These are phyloP conservation scores for Prinia subflava DNA, from an alignment of 2,113 vertebrate species.

Conservation along the genomic window DNA sequence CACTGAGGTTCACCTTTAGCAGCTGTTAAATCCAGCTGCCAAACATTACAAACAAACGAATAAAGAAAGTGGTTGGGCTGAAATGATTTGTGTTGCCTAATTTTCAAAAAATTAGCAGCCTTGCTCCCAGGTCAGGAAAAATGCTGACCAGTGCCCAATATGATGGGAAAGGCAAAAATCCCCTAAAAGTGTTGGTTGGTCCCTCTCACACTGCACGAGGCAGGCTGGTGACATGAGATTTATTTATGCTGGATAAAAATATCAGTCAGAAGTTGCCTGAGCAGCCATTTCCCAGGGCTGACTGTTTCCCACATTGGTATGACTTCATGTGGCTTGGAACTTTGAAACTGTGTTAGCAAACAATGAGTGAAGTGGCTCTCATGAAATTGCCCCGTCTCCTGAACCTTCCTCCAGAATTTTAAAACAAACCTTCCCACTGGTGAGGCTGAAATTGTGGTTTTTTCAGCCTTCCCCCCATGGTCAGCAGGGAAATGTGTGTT, in stretches of 20 bases:
- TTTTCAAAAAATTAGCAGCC: conserved; percentile 10
- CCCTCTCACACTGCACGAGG: neutral
- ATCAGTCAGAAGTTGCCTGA: neutral
- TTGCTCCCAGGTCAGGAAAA: neutral
- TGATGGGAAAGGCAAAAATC: conserved; percentile 13
- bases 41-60: conserved; percentile 8
- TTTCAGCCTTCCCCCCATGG: neutral
- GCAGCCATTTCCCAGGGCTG: neutral
- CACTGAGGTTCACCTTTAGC: neutral
- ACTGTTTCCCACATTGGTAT: neutral
- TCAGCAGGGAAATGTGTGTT: neutral
- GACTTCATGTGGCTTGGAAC: neutral
- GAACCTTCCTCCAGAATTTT: conserved; percentile 7
- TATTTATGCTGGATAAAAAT: conserved; percentile 44
- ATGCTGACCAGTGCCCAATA: neutral
- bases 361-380: neutral
- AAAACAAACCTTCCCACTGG: neutral
- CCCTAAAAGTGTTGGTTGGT: neutral
- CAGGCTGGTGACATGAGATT: neutral
- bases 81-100: neutral
- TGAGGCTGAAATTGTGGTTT: neutral
- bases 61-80: neutral
- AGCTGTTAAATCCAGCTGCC: conserved; percentile 5
- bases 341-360: neutral
- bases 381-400: rapidly evolving